phyloP scores from a whole-genome alignment of 2,797 vertebrate species.

The Coilia nasus region DNA sequence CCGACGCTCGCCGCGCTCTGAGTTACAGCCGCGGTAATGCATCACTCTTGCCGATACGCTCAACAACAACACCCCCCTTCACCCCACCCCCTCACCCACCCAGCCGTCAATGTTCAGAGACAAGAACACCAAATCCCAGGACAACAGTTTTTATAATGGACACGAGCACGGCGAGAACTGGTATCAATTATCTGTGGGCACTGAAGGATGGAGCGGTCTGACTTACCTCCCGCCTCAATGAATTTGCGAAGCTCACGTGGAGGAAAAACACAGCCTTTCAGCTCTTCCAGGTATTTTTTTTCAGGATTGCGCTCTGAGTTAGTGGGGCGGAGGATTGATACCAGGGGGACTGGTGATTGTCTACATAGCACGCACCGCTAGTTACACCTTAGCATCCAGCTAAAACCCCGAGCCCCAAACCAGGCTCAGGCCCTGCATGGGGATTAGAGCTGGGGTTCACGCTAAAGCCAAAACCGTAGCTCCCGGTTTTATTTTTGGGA shows the following conservation, averaged over 20 bases:
- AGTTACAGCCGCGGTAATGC: not conserved
- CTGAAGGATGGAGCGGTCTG: not conserved
- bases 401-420: too few relatives aligned
- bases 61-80: too few relatives aligned
- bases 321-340: not conserved
- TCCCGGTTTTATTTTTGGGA: not conserved
- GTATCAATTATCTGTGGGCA: not conserved
- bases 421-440: too few relatives aligned
- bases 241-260: too few relatives aligned
- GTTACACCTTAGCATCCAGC: not conserved
- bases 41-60: not conserved
- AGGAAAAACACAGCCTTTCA: not conserved
- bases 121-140: conserved; percentile 47
- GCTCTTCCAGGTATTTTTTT: not conserved
- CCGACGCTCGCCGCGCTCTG: not conserved
- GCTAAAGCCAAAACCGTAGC: not conserved
- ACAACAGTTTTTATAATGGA: conserved; percentile 43
- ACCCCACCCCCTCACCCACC: too few relatives aligned
- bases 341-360: not conserved
- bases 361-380: not conserved
- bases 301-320: not conserved
- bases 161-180: conserved; percentile 28
- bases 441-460: too few relatives aligned
- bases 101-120: not conserved
- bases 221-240: too few relatives aligned